phyloP scores from a whole-genome alignment of 1,140 invertebrate species.

The Neodiprion fabricii region DNA sequence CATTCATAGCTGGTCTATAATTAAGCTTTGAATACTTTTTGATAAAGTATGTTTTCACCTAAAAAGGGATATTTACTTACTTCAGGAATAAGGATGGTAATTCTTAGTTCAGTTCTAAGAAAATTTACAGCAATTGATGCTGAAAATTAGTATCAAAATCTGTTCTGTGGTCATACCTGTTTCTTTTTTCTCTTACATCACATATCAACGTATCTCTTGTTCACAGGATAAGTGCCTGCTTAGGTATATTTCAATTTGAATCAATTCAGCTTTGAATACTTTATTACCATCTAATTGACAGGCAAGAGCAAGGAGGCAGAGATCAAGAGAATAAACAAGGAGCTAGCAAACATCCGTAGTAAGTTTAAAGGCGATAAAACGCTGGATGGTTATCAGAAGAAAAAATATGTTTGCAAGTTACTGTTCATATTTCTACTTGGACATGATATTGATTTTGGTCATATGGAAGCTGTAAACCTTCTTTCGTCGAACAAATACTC shows the following conservation, averaged over 20 bases:
- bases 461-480: constrained; percentile 99
- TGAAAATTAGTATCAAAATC: not conserved
- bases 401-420: constrained; percentile 99
- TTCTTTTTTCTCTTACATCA: not conserved
- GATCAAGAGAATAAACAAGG: constrained; percentile 99
- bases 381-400: constrained; percentile 99
- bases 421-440: constrained; percentile 99
- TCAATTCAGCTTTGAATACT: too few relatives aligned
- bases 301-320: constrained; percentile 99
- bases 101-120: too few relatives aligned
- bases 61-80: too few relatives aligned
- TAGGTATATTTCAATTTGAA: too few relatives aligned
- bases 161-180: not conserved
- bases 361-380: constrained; percentile 99
- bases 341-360: constrained; percentile 98
- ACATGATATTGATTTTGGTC: constrained; percentile 99
- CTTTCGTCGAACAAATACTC: constrained; percentile 99
- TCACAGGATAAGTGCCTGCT: too few relatives aligned
- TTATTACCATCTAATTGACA: constrained; percentile 45
- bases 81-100: too few relatives aligned
- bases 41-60: too few relatives aligned
- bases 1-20: too few relatives aligned
- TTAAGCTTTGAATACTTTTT: too few relatives aligned
- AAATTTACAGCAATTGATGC: not conserved
- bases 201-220: too few relatives aligned